Conservation (phyloP, 2,113 vertebrate species). For the Pampusana beccarii region DNA sequence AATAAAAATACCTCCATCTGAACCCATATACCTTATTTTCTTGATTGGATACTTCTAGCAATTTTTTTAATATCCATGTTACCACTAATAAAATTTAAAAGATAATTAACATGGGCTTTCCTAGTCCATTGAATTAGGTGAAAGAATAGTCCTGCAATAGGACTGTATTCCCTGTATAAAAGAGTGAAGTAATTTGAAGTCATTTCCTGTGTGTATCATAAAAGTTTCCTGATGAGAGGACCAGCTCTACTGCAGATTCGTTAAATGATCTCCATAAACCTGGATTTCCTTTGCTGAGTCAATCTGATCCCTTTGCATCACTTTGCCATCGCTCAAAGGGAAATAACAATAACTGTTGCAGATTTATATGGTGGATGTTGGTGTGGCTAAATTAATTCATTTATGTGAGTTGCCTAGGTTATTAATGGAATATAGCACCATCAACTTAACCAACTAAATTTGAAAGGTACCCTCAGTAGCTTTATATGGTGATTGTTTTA, state of each 20-base stretch:
- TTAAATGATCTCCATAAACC: not conserved
- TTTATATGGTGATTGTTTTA: not conserved
- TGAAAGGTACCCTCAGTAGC: not conserved
- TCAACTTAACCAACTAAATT: not conserved
- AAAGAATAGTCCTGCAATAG: not conserved
- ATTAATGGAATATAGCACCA: not conserved
- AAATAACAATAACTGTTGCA: not conserved
- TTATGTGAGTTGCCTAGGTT: not conserved
- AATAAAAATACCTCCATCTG: not conserved
- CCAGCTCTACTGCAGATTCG: not conserved
- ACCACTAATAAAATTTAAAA: not conserved
- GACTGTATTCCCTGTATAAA: not conserved
- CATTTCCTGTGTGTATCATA: not conserved
- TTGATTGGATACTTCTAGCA: not conserved
- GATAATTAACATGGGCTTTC: not conserved
- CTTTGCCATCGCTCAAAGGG: not conserved
- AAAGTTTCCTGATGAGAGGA: not conserved
- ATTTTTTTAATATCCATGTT: not conserved
- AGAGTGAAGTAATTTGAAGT: not conserved
- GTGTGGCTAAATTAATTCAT: not conserved
- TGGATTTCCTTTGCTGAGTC: not conserved
- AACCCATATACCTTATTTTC: not conserved
- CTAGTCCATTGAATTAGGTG: not conserved
- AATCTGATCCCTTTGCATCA: not conserved
- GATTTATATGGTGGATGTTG: not conserved